phyloP scores from a whole-genome alignment of 2,113 vertebrate species.

The rabbit (Oryctolagus cuniculus) region DNA sequence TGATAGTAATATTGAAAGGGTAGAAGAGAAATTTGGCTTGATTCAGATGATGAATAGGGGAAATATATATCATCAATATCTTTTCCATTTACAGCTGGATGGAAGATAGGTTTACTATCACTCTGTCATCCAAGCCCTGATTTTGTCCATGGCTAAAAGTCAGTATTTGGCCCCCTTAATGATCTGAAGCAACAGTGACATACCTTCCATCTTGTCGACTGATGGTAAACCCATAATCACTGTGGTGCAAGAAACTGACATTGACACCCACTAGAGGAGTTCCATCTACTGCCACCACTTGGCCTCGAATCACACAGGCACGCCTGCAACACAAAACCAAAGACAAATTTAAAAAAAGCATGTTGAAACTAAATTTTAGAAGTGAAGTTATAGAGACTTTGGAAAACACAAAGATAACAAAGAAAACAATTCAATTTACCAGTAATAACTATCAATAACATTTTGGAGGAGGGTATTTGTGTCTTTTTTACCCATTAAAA shows the following conservation, averaged over 20 bases:
- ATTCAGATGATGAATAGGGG: constrained; percentile 35
- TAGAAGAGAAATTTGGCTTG: constrained; percentile 57
- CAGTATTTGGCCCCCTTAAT: neutral
- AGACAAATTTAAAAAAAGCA: constrained; percentile 44
- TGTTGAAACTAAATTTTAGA: constrained; percentile 44
- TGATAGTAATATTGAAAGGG: neutral
- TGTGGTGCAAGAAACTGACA: constrained; percentile 96
- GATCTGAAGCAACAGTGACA: neutral
- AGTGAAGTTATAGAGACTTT: constrained; percentile 34
- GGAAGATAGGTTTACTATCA: constrained; percentile 3
- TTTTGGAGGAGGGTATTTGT: neutral
- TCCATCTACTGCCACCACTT: constrained; percentile 93
- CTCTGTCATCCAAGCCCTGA: neutral
- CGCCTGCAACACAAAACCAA: constrained; percentile 88
- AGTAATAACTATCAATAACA: constrained; percentile 4
- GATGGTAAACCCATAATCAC: constrained; percentile 97
- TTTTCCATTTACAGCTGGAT: constrained; percentile 53
- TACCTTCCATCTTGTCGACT: constrained; percentile 98
- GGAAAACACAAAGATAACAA: constrained; percentile 46
- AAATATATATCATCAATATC: constrained; percentile 24
- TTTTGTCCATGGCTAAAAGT: neutral
- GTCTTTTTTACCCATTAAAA: constrained; percentile 36
- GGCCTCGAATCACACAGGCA: constrained; percentile 95
- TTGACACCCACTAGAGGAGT: constrained; percentile 98
- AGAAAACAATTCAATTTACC: constrained; percentile 45